Conservation (phyloP, 2,797 vertebrate species). For the Cetoscarus ocellatus region DNA sequence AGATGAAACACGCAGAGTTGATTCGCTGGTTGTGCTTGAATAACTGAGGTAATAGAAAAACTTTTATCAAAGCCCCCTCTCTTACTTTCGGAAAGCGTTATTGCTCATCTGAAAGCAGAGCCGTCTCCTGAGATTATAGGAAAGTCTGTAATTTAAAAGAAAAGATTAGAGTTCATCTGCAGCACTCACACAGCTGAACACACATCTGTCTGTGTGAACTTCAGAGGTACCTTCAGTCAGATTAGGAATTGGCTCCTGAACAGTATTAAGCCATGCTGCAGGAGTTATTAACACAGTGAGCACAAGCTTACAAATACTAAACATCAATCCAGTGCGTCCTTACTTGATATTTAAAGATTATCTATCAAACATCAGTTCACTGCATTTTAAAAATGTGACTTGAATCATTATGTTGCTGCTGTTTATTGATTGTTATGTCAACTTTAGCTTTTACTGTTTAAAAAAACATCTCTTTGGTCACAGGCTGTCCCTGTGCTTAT, state of each 20-base stretch:
- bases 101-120: conserved; percentile 60
- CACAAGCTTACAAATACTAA: conserved; percentile 16
- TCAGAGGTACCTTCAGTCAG: not conserved
- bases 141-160: conserved; percentile 45
- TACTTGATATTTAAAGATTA: not conserved
- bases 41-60: conserved; percentile 75
- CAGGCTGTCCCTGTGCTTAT: too few relatives aligned
- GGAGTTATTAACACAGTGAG: conserved; percentile 17
- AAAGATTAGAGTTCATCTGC: conserved; percentile 43
- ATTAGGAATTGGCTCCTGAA: conserved; percentile 10
- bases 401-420: not conserved
- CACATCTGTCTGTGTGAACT: conserved; percentile 15
- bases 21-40: conserved; percentile 70
- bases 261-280: conserved; percentile 2
- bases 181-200: conserved; percentile 25
- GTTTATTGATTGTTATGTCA: too few relatives aligned
- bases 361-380: not conserved
- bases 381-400: not conserved
- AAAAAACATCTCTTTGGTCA: too few relatives aligned
- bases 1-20: conserved; percentile 67
- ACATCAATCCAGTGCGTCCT: not conserved
- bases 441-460: too few relatives aligned
- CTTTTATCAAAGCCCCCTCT: conserved; percentile 64
- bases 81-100: conserved; percentile 51
- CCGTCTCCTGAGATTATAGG: conserved; percentile 52